A percentile compares a stretch with the other conserved stretches of the same genome.
Conservation (phyloP, 2,113 vertebrate species). For the Apteryx owenii region DNA sequence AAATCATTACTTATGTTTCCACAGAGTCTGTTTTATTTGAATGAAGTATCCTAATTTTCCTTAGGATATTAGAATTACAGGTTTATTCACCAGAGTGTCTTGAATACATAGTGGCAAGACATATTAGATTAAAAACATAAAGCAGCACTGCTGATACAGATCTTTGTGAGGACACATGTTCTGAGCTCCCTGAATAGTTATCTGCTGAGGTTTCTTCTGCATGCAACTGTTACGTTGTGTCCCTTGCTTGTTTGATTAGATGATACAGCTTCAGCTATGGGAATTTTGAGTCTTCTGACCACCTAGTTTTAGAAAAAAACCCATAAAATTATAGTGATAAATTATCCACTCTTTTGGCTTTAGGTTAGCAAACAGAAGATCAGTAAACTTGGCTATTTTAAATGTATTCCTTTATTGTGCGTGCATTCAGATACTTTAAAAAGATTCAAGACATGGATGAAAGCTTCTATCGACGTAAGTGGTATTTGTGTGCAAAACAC, state of each 20-base stretch:
- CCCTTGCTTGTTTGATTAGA: not conserved
- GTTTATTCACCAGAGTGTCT: not conserved
- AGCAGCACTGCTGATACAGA: not conserved
- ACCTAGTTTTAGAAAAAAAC: not conserved
- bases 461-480: constrained; percentile 93
- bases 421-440: constrained; percentile 88
- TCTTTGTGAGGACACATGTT: not conserved
- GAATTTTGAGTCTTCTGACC: not conserved
- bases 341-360: not conserved
- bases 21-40: not conserved
- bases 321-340: not conserved
- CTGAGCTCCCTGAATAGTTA: not conserved
- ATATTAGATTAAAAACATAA: not conserved
- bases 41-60: not conserved
- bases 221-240: not conserved
- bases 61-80: not conserved
- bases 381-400: not conserved
- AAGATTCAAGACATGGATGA: constrained; percentile 97
- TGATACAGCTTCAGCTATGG: not conserved
- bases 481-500: not conserved
- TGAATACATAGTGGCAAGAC: not conserved
- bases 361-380: not conserved
- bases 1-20: not conserved
- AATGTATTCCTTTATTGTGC: constrained; percentile 72
- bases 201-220: not conserved